phyloP scores from a whole-genome alignment of 2,797 vertebrate genomes.

The Syndactyla subalaris region DNA sequence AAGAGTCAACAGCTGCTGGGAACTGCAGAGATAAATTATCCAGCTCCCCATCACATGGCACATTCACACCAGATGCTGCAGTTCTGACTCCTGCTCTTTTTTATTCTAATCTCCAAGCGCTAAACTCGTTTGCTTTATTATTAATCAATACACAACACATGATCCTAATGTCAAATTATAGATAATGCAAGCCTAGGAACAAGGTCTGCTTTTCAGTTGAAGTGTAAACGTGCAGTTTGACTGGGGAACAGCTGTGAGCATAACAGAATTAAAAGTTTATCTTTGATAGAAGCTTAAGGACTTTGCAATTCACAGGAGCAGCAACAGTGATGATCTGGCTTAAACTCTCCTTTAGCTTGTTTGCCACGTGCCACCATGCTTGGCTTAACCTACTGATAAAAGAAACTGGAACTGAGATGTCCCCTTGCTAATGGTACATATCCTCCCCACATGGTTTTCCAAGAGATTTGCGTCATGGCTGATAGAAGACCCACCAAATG shows the following conservation, averaged over 20 bases:
- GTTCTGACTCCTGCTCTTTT: background rate
- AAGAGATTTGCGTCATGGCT: background rate
- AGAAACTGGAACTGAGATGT: background rate
- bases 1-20: background rate
- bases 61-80: background rate
- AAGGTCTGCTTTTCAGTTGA: background rate
- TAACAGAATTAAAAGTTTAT: background rate
- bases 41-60: background rate
- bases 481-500: background rate
- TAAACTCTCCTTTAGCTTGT: background rate
- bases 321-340: background rate
- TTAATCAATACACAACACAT: fast-evolving
- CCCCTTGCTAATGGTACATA: background rate
- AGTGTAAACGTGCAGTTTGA: background rate
- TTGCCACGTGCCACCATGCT: background rate
- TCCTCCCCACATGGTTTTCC: background rate
- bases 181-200: background rate
- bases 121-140: fast-evolving
- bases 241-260: background rate
- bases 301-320: background rate
- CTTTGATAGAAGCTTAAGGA: background rate
- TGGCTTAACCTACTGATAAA: background rate
- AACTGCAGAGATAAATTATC: background rate
- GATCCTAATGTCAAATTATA: background rate
- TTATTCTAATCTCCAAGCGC: background rate